Evolutionary conservation across 2,797 vertebrate genomes (phyloP).

Genomic region (Pseudopleuronectes americanus): DNA sequence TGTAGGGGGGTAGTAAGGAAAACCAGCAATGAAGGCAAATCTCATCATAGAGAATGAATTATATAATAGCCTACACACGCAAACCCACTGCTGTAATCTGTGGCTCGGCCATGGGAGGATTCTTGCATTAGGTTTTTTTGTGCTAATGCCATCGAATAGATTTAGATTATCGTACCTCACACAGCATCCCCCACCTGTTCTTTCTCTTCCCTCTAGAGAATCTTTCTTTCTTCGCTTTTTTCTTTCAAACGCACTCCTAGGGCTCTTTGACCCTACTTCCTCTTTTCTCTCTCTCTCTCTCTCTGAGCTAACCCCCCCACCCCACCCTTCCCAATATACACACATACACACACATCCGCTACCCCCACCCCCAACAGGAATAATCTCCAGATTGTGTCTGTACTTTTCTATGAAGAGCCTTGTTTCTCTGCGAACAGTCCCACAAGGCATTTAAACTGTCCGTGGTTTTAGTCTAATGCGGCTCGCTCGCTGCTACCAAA

Average conservation of each 20-base stretch:
- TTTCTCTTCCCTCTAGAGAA: constrained; percentile 36
- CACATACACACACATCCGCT: neutral
- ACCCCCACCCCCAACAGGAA: neutral
- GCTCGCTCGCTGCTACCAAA: neutral
- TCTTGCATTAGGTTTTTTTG: constrained; percentile 75
- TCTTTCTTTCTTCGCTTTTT: constrained; percentile 14
- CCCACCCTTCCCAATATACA: neutral
- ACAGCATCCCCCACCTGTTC: constrained; percentile 61
- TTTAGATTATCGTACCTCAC: constrained; percentile 73
- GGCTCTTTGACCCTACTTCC: constrained; percentile 3
- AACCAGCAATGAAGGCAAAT: constrained; percentile 73
- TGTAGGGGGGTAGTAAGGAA: constrained; percentile 48
- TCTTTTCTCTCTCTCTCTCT: constrained; percentile 24
- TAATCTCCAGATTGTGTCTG: constrained; percentile 51
- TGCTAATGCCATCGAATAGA: constrained; percentile 77
- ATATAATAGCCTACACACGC: constrained; percentile 79
- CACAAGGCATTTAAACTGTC: neutral
- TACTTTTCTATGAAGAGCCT: constrained; percentile 39
- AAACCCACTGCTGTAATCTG: constrained; percentile 80
- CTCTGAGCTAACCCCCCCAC: constrained; percentile 1
- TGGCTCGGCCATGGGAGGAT: constrained; percentile 70
- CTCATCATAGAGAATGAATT: constrained; percentile 81
- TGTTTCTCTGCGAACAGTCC: constrained; percentile 2
- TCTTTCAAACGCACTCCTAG: constrained; percentile 28
- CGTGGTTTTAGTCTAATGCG: constrained; percentile 1